Evolutionary conservation across 2,888 invertebrate genomes (phyloP), one percentile per base, ranked within the genome.

Genomic region (Leptinotarsa haldemani): DNA sequence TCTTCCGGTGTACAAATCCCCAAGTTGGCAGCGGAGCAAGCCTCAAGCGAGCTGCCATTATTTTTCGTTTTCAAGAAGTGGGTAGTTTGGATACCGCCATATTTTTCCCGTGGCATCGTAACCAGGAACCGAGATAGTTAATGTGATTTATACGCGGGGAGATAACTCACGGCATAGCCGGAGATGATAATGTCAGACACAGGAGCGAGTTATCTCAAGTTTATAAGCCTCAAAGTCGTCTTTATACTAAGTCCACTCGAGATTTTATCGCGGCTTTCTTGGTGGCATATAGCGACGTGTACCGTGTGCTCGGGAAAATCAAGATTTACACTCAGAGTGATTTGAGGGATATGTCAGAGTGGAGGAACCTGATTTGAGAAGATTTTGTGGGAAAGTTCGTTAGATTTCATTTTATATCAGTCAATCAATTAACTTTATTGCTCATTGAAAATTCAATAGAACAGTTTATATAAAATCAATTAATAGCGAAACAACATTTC

Each of bases 61-160:
- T 85, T 85, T 85, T 85, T 85, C 81, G 81, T 83, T 84, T 83
- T 83, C 83, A 81, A 82, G 83, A 83, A 84, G 83, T 80, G 82
- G 82, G 82, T 82, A 83, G 83, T 84, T 84, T 79, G 80, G 79
- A 78, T 82, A 79, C 80, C 77, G 80, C 83, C 82, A 85, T 85
- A 85, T 86, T 85, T 86, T 85, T 84, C 82, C 81, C 80, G 80
- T 80, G 82, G 82, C 82, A 80, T 75, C 79, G 80, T 82, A 78
- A 80, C 77, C 82, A 80, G 81, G 80, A 82, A 82, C 81, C 77
- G 78, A 84, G 83, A 83, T 84, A 84, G 84, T 84, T 85, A 86
- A 85, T 84, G 85, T 86, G 87, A 87, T 87, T 87, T 87, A 87
- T 87, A 82, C 83, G 82, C 78, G 80, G 78, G 56, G 78, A 82